Conservation (phyloP, 1,140 invertebrate species). For the Bombus soroeensis region DNA sequence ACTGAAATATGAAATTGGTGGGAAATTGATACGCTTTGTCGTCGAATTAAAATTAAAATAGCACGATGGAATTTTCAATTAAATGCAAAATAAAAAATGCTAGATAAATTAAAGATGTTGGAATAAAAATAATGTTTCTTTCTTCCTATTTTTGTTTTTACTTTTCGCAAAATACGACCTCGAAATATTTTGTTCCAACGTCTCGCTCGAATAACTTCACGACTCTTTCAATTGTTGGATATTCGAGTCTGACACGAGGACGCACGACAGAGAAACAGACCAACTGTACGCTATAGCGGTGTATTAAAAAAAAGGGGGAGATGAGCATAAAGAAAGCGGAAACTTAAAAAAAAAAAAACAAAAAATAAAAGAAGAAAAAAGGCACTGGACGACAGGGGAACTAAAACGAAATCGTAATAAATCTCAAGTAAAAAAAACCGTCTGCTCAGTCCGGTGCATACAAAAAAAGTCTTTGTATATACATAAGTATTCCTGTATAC, state of each 20-base stretch:
- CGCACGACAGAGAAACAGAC: slow-evolving; percentile 10
- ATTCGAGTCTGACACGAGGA: slow-evolving; percentile 2
- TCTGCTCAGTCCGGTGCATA: slow-evolving; percentile 49
- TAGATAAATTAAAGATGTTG: background rate
- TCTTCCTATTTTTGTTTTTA: background rate
- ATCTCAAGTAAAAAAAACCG: slow-evolving; percentile 45
- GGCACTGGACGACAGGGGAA: slow-evolving; percentile 33
- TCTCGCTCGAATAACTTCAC: slow-evolving; percentile 8
- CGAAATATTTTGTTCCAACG: background rate
- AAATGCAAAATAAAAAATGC: slow-evolving; percentile 6
- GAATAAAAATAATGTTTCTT: background rate
- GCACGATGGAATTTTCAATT: background rate
- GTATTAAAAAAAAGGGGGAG: slow-evolving; percentile 24
- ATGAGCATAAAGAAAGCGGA: slow-evolving; percentile 29
- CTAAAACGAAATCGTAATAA: slow-evolving; percentile 58
- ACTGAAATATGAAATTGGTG: background rate
- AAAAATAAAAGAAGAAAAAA: slow-evolving; percentile 14
- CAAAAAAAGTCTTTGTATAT: slow-evolving; percentile 62
- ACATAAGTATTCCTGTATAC: slow-evolving; percentile 64
- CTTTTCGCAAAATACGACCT: background rate
- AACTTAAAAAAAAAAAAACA: slow-evolving; percentile 15
- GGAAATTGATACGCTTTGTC: background rate
- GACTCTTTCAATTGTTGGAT: slow-evolving; percentile 2
- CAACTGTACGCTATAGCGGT: background rate
- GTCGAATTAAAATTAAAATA: slow-evolving; percentile 15